Evolutionary conservation across 2,797 vertebrate species (phyloP).

Genomic region (Vireo griseus): DNA sequence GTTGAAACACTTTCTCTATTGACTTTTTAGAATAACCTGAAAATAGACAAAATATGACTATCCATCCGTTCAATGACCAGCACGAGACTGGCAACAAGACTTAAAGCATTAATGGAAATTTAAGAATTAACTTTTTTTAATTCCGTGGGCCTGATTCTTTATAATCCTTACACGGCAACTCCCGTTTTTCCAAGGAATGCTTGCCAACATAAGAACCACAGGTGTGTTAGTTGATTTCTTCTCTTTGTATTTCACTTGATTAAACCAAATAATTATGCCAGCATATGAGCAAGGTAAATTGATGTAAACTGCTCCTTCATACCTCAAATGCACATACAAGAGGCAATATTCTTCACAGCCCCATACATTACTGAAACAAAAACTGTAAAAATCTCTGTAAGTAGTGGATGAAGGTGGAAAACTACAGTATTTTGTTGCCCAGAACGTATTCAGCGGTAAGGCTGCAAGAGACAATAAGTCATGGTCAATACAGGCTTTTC

Average conservation of each 20-base stretch:
- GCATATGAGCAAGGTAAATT: conserved; percentile 40
- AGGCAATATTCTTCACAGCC: conserved; percentile 49
- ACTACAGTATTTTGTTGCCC: conserved; percentile 66
- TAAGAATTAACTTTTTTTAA: not conserved
- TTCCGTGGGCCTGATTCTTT: conserved; percentile 4
- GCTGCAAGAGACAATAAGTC: conserved; percentile 71
- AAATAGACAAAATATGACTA: conserved; percentile 28
- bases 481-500: not conserved
- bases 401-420: conserved; percentile 68
- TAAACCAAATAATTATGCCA: conserved; percentile 26
- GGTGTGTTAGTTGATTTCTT: not conserved
- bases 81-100: conserved; percentile 27
- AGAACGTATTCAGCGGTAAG: conserved; percentile 74
- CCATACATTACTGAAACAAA: conserved; percentile 63
- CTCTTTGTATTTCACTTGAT: conserved; percentile 12
- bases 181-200: not conserved
- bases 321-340: conserved; percentile 45
- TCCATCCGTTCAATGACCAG: conserved; percentile 18
- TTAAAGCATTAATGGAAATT: conserved; percentile 46
- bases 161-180: conserved; percentile 29
- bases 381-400: conserved; percentile 61
- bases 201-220: conserved; percentile 1
- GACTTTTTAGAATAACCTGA: conserved; percentile 52
- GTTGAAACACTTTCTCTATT: conserved; percentile 34
- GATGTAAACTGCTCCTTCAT: conserved; percentile 54